phyloP scores from a whole-genome alignment of 2,113 vertebrate species.

The Rhea americana region DNA sequence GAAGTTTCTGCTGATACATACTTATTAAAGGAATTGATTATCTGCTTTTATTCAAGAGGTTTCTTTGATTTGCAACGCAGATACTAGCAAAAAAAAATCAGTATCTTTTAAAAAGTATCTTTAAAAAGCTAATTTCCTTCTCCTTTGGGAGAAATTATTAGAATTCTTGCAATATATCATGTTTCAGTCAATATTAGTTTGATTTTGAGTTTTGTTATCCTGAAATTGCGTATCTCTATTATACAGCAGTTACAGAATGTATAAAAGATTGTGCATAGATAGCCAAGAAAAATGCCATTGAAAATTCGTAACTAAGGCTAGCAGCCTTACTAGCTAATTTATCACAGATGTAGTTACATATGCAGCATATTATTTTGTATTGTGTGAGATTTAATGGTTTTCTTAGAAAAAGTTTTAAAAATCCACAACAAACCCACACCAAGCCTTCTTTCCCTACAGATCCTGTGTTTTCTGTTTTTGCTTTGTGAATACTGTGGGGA shows the following conservation, averaged over 20 bases:
- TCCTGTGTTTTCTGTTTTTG: neutral
- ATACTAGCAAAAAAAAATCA: neutral
- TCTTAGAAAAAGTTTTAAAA: neutral
- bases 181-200: conserved; percentile 22
- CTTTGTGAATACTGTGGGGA: neutral
- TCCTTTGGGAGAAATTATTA: neutral
- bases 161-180: neutral
- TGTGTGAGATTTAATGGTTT: neutral
- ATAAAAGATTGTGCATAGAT: neutral
- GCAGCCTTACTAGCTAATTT: neutral
- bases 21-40: conserved; percentile 52
- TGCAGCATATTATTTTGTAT: neutral
- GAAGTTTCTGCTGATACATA: conserved; percentile 66
- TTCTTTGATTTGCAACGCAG: neutral
- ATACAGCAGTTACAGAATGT: neutral
- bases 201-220: neutral
- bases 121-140: neutral
- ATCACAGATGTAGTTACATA: rapidly evolving
- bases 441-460: neutral
- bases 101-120: neutral
- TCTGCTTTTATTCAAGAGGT: neutral
- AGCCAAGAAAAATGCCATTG: neutral
- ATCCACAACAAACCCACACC: rapidly evolving
- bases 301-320: neutral
- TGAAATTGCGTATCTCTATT: neutral